Conservation (phyloP, 2,888 invertebrate species). For the Epirrhoe alternata region DNA sequence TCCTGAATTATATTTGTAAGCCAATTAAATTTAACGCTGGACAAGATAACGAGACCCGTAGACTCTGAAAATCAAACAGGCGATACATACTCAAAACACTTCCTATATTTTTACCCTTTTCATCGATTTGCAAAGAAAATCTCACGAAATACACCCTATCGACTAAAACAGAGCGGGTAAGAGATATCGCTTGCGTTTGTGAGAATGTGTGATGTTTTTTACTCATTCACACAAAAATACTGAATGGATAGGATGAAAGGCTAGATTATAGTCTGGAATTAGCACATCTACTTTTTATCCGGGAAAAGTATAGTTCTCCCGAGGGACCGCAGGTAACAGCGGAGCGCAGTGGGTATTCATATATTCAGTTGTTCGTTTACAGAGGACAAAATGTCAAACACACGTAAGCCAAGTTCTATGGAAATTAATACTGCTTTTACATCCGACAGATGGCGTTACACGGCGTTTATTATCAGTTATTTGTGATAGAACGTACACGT, state of each 20-base stretch:
- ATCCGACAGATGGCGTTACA: slow-evolving; percentile 20
- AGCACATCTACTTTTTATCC: too few relatives aligned
- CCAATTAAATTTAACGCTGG: too few relatives aligned
- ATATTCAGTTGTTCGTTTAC: not conserved
- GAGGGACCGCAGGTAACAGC: too few relatives aligned
- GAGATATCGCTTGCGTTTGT: not conserved
- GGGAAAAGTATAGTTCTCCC: too few relatives aligned
- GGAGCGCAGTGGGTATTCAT: too few relatives aligned
- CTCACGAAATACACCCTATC: not conserved
- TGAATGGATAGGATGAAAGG: too few relatives aligned
- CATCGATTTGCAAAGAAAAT: not conserved
- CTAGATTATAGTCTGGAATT: too few relatives aligned
- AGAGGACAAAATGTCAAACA: slow-evolving; percentile 5
- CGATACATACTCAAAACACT: not conserved
- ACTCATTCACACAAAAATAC: too few relatives aligned
- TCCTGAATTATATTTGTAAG: too few relatives aligned
- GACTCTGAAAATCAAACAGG: not conserved
- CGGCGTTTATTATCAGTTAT: not conserved
- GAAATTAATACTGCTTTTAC: not conserved
- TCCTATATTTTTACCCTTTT: not conserved
- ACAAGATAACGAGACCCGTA: not conserved
- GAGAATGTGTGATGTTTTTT: too few relatives aligned
- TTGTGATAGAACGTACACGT: not conserved
- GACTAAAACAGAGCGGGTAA: not conserved
- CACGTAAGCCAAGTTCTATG: not conserved